Evolutionary conservation across 2,797 vertebrate species (phyloP).

Genomic region (Alectoris magna): DNA sequence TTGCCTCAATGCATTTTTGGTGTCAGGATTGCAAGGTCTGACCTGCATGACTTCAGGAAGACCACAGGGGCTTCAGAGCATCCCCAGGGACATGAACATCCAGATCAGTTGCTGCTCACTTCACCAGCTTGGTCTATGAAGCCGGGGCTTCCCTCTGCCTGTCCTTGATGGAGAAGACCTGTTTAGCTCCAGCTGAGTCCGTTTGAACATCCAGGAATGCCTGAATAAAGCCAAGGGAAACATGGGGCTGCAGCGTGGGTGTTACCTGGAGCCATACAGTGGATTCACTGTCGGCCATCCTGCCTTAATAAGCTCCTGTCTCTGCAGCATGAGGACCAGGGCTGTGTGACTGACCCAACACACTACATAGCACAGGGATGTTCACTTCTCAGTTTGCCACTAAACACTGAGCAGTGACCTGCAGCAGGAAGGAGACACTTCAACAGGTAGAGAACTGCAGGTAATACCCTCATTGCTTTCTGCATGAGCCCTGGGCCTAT

Average conservation of each 20-base stretch:
- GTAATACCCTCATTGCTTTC: not conserved
- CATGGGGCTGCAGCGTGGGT: not conserved
- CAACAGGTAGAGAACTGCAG: not conserved
- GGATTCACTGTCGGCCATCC: not conserved
- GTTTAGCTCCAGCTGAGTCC: not conserved
- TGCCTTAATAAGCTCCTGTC: not conserved
- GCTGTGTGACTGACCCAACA: not conserved
- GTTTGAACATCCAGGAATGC: not conserved
- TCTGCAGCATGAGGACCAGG: accelerated
- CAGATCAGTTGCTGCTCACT: accelerated
- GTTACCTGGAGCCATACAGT: not conserved
- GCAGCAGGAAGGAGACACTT: not conserved
- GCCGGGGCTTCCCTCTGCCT: not conserved
- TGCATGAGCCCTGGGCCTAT: not conserved
- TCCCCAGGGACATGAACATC: accelerated
- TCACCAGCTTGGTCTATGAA: not conserved
- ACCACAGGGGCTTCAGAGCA: accelerated
- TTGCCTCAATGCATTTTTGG: accelerated
- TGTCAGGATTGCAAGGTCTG: accelerated
- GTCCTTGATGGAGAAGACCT: not conserved
- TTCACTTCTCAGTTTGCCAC: not conserved
- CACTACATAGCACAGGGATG: accelerated
- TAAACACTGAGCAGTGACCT: not conserved
- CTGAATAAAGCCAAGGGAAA: not conserved
- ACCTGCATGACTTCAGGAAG: not conserved